Evolutionary conservation across 2,113 vertebrate species (phyloP), one percentile per base, ranked within the genome.

Genomic region (Rhinogobius similis): DNA sequence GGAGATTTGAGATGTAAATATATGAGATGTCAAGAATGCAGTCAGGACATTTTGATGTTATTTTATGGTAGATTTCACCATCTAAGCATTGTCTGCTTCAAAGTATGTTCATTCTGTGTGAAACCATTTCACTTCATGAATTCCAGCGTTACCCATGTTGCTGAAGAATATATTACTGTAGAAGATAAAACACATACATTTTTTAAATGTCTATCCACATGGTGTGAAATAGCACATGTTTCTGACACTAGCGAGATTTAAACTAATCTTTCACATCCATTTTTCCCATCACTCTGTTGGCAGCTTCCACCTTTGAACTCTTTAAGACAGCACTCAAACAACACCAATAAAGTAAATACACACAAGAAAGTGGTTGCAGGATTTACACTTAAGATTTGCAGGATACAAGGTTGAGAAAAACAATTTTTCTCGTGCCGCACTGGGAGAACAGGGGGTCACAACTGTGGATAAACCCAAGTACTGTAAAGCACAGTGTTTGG

Each of bases 381-480:
- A 79, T 69, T 75, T 78, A 76, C 72, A 68, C 68, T 55, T 44
- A 70, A 70, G 74, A 85, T 86, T 79, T 76, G 44, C 79, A 50
- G 68, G 69, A 76, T 77, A 78, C 53, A 76, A 72, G 78, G n/a
- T 52, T 73, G 58, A 72, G 53, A 75, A 77, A 84, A 85, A 41
- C 1, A 23, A 73, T 75, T 81, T 75, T 81, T 82, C 65, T 59
- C 69, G 73, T 68, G 46, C 43, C 55, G 67, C 43, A 74, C 61
- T 67, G 55, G 67, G n/a, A 78, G 48, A 81, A 72, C 23, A 58
- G 68, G 53, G 65, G 75, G 62, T 76, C 48, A 67, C 67, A 85
- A 79, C 84, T 73, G 65, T 70, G 82, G 82, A 85, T 81, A 87
- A 84, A 83, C 72, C 71, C 43, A 3, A 53, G 43, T 83, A 86